A percentile compares a stretch with the other conserved stretches of the same genome.
phyloP scores from a whole-genome alignment of 2,113 vertebrate species.

The Brachyistius frenatus region DNA sequence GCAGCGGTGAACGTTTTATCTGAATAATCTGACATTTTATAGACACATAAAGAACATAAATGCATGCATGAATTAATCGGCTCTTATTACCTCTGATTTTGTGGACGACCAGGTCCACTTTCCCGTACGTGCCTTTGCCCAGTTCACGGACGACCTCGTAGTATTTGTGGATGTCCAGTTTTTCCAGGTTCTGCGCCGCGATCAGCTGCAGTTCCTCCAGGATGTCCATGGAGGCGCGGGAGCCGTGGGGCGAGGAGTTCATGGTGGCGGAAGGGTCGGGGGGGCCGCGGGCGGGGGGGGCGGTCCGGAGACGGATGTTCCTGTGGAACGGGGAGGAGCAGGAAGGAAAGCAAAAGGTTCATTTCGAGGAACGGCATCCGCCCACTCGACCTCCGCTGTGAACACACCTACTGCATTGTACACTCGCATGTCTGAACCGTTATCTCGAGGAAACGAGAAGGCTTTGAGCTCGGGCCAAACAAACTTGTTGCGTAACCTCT shows the following conservation, averaged over 20 bases:
- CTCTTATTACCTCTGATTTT: constrained; percentile 80
- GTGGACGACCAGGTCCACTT: constrained; percentile 86
- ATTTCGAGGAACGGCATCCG: constrained; percentile 26
- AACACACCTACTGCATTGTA: background rate
- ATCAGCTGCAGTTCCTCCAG: constrained; percentile 87
- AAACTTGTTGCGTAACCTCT: constrained; percentile 34
- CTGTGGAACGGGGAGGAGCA: constrained; percentile 62
- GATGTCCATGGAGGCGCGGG: constrained; percentile 80
- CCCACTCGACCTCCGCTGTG: background rate
- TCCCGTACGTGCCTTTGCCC: constrained; percentile 88
- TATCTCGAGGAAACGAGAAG: background rate
- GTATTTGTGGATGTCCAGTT: constrained; percentile 84
- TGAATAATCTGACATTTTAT: too few species aligned
- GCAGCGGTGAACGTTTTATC: too few species aligned
- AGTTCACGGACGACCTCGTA: constrained; percentile 86
- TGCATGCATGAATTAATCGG: too few species aligned
- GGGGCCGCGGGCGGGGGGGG: constrained; percentile 53
- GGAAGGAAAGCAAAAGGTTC: constrained; percentile 55
- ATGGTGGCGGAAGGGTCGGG: constrained; percentile 74
- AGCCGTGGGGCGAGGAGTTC: constrained; percentile 76
- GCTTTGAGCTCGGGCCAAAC: constrained; percentile 42
- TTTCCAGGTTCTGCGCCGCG: constrained; percentile 85
- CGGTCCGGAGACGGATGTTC: constrained; percentile 50
- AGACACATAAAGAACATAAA: too few species aligned
- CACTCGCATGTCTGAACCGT: constrained; percentile 1